Percentiles rank a stretch among this genome's conserved stretches.
phyloP scores from a whole-genome alignment of 2,888 invertebrate species.

The Callimorpha dominula region DNA sequence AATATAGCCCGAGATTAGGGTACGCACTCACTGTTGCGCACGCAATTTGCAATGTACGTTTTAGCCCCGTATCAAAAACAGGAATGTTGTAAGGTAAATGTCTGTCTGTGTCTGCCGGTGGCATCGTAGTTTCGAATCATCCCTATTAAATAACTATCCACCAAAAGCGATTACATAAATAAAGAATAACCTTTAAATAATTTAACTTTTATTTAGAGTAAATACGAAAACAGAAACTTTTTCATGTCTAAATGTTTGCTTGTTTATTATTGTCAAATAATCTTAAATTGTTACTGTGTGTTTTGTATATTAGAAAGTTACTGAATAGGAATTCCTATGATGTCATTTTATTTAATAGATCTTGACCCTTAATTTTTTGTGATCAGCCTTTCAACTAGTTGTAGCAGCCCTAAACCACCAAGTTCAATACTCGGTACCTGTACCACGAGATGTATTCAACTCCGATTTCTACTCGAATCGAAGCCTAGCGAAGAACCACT shows the following conservation, averaged over 20 bases:
- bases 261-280: background rate
- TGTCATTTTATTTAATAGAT: background rate
- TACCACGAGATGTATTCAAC: background rate
- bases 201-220: too few relatives aligned
- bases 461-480: background rate
- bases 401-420: background rate
- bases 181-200: too few relatives aligned
- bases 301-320: background rate
- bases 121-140: background rate
- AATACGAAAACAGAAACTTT: too few relatives aligned
- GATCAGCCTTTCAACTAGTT: too few relatives aligned
- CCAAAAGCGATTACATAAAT: too few relatives aligned
- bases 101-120: background rate
- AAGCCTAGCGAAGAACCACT: too few relatives aligned
- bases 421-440: background rate
- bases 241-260: background rate
- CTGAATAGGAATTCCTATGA: background rate
- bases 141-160: too few relatives aligned
- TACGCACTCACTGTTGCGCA: background rate
- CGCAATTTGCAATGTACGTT: background rate
- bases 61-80: background rate
- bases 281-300: background rate
- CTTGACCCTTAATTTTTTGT: background rate
- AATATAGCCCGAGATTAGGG: conserved; percentile 12
- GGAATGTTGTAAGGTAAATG: too few relatives aligned